Percentiles rank a stretch among this genome's conserved stretches.
phyloP scores from a whole-genome alignment of 1,140 invertebrate species.

The Procambarus virginalis region DNA sequence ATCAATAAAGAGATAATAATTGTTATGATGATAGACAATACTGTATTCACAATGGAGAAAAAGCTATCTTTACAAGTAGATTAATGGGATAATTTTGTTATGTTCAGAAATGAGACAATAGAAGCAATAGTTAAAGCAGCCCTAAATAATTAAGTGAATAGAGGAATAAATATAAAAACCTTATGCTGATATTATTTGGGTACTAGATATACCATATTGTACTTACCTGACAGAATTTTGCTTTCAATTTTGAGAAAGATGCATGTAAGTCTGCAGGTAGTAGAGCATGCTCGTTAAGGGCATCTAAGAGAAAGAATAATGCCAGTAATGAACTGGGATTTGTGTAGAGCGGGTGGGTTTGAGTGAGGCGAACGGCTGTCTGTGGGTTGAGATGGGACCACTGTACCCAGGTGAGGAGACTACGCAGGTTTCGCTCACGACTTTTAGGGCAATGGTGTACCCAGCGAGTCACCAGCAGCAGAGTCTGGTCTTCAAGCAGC shows the following conservation, averaged over 20 bases:
- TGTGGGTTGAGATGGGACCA: conserved; percentile 75
- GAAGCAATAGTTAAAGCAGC: too few species aligned
- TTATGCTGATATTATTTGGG: too few species aligned
- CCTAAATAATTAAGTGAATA: too few species aligned
- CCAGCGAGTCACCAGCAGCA: conserved; percentile 78
- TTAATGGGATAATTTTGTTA: too few species aligned
- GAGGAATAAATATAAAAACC: too few species aligned
- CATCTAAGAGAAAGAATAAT: conserved; percentile 78
- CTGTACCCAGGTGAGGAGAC: conserved; percentile 76
- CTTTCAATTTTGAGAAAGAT: conserved; percentile 76
- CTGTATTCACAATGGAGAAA: too few species aligned
- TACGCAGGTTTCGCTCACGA: conserved; percentile 77
- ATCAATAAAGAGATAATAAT: too few species aligned
- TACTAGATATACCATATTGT: background rate
- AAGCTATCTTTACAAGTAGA: too few species aligned
- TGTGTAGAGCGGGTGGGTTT: conserved; percentile 76
- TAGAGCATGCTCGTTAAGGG: conserved; percentile 78
- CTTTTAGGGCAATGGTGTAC: conserved; percentile 75
- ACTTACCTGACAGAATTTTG: conserved; percentile 74
- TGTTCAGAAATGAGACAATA: too few species aligned
- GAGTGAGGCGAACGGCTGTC: conserved; percentile 76
- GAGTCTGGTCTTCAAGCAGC: conserved; percentile 70
- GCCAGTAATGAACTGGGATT: conserved; percentile 75
- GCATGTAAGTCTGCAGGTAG: conserved; percentile 76
- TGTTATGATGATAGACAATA: too few species aligned